These are phyloP conservation scores for Netelia virgata DNA, from an alignment of 2,888 invertebrate species.

Conservation along the genomic window DNA sequence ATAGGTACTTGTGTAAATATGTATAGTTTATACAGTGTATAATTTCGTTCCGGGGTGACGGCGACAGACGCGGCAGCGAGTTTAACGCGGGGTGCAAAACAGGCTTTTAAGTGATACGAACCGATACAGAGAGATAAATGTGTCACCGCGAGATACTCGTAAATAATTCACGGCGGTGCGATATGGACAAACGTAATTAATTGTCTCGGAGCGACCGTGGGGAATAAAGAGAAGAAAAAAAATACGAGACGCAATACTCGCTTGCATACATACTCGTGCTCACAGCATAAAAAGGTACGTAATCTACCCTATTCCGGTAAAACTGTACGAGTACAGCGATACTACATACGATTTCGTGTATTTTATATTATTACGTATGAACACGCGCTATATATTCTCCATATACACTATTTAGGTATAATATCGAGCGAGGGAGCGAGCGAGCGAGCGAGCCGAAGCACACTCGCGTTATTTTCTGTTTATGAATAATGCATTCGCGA, in stretches of 20 bases:
- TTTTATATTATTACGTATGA: constrained; percentile 36
- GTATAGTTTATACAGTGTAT: background rate
- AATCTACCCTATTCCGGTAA: constrained; percentile 33
- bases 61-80: constrained; percentile 53
- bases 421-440: constrained; percentile 50
- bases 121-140: constrained; percentile 71
- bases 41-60: constrained; percentile 41
- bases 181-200: constrained; percentile 72
- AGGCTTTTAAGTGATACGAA: constrained; percentile 68
- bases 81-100: constrained; percentile 62
- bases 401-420: constrained; percentile 11
- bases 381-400: constrained; percentile 27
- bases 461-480: constrained; percentile 74
- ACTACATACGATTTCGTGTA: constrained; percentile 49
- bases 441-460: constrained; percentile 28
- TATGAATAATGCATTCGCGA: constrained; percentile 82
- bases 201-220: constrained; percentile 65
- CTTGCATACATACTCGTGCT: constrained; percentile 29
- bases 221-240: constrained; percentile 44
- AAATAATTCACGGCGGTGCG: constrained; percentile 70
- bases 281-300: constrained; percentile 29
- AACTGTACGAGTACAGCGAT: constrained; percentile 41
- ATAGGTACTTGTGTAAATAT: no score
- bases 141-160: constrained; percentile 68
- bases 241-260: constrained; percentile 42